phyloP scores from a whole-genome alignment of 2,113 vertebrate genomes.

The Nycticebus coucang region DNA sequence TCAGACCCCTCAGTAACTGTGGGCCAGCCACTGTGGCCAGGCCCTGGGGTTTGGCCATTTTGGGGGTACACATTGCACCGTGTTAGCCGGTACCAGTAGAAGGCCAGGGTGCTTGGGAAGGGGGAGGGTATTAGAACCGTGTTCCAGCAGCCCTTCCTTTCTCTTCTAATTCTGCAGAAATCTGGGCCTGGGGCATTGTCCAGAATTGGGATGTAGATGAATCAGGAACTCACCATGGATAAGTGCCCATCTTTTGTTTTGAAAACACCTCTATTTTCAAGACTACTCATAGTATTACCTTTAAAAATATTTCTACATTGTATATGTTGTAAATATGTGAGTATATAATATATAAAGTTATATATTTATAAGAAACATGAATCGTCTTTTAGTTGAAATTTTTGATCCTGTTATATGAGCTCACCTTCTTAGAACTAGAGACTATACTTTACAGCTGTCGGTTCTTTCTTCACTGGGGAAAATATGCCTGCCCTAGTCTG shows the following conservation, averaged over 20 bases:
- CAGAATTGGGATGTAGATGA: background rate
- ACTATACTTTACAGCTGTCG: background rate
- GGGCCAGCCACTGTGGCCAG: background rate
- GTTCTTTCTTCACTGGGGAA: background rate
- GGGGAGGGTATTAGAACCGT: background rate
- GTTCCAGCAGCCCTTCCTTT: background rate
- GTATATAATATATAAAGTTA: slow-evolving; percentile 75
- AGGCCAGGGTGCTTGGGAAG: background rate
- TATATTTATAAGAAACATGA: slow-evolving; percentile 85
- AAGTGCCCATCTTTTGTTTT: slow-evolving; percentile 22
- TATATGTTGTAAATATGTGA: slow-evolving; percentile 84
- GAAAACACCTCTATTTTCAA: slow-evolving; percentile 62
- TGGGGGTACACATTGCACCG: background rate
- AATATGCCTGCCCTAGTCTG: background rate
- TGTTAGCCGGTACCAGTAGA: background rate
- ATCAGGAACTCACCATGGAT: background rate
- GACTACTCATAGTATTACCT: slow-evolving; percentile 50
- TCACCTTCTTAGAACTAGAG: background rate
- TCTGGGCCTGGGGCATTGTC: background rate
- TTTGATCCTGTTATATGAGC: background rate
- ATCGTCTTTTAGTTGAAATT: slow-evolving; percentile 23
- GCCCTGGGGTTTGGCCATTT: background rate
- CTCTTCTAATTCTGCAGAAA: background rate
- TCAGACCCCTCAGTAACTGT: background rate
- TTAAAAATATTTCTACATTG: slow-evolving; percentile 80